A percentile compares a stretch with the other conserved stretches of the same genome.
These are phyloP conservation scores for Lasioglossum calceatum DNA, from an alignment of 2,888 invertebrate species.

Conservation along the genomic window DNA sequence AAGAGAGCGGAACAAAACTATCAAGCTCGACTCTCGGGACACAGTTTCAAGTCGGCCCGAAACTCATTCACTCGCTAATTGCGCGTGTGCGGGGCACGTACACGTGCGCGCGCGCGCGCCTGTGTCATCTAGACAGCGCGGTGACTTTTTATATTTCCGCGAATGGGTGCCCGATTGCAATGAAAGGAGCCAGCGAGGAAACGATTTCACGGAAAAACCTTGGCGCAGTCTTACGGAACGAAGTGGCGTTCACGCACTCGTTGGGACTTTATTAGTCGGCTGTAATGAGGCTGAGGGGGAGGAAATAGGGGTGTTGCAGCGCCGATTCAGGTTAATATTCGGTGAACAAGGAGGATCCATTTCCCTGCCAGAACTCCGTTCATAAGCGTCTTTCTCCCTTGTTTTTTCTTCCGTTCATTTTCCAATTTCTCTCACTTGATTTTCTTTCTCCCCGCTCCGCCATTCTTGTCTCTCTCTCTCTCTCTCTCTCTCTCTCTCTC, in stretches of 20 bases:
- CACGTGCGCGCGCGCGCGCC: too few species aligned
- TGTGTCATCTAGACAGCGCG: not conserved
- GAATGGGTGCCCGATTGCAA: slow-evolving; percentile 18
- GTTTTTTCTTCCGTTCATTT: slow-evolving; percentile 13
- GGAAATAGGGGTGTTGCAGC: slow-evolving; percentile 46
- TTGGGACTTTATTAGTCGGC: slow-evolving; percentile 60
- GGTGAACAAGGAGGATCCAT: slow-evolving; percentile 45
- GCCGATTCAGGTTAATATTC: slow-evolving; percentile 69
- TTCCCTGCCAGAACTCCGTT: not conserved
- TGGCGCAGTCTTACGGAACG: slow-evolving; percentile 41
- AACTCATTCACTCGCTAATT: slow-evolving; percentile 43
- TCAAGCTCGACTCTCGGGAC: not conserved
- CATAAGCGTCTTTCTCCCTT: slow-evolving; percentile 20
- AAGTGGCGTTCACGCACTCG: slow-evolving; percentile 50
- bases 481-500: not conserved
- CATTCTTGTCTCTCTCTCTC: not conserved
- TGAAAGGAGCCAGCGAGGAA: slow-evolving; percentile 46
- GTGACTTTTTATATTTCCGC: slow-evolving; percentile 27
- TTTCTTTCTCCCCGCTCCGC: not conserved
- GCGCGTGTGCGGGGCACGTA: not conserved
- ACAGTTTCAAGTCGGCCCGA: slow-evolving; percentile 19
- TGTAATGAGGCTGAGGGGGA: slow-evolving; percentile 45
- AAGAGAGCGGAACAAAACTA: not conserved
- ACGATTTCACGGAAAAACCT: slow-evolving; percentile 43
- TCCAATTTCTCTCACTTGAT: slow-evolving; percentile 9